Evolutionary conservation across 2,888 invertebrate genomes (phyloP).

Genomic region (Priocnemis perturbator): DNA sequence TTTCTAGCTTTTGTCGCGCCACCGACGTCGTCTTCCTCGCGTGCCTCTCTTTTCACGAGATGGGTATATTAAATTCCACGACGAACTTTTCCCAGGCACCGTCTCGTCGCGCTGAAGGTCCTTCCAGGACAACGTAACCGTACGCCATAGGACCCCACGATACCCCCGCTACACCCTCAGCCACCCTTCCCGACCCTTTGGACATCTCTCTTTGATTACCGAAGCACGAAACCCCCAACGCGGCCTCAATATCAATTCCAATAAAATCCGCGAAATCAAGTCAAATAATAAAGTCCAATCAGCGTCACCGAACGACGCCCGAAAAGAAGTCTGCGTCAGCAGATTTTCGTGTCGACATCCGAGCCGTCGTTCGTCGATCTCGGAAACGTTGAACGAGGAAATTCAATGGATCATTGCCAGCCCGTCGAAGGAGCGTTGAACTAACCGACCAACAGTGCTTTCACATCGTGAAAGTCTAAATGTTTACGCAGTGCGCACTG

Average conservation of each 20-base stretch:
- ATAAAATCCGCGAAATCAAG: no score
- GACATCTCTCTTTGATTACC: constrained; percentile 55
- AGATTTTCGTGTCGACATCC: no score
- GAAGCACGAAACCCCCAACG: constrained; percentile 63
- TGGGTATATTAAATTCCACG: constrained; percentile 68
- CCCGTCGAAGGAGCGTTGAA: constrained; percentile 8
- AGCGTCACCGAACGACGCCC: constrained; percentile 66
- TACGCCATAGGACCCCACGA: constrained; percentile 31
- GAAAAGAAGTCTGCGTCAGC: constrained; percentile 54
- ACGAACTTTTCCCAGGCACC: constrained; percentile 71
- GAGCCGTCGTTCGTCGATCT: no score
- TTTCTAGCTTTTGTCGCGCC: constrained; percentile 32
- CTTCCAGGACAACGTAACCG: constrained; percentile 50
- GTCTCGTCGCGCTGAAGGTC: constrained; percentile 57
- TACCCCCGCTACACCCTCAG: constrained; percentile 7
- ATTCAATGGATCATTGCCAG: constrained; percentile 1
- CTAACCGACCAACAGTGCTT: constrained; percentile 4
- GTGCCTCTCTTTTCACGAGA: constrained; percentile 35
- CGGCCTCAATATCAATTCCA: constrained; percentile 48
- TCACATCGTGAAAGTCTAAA: neutral
- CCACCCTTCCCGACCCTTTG: constrained; percentile 25
- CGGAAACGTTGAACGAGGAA: no score
- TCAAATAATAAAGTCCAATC: no score
- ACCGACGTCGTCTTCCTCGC: constrained; percentile 16
- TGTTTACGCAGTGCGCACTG: no score